Conservation (phyloP, 1,140 invertebrate genomes). For the Spodoptera litura region DNA sequence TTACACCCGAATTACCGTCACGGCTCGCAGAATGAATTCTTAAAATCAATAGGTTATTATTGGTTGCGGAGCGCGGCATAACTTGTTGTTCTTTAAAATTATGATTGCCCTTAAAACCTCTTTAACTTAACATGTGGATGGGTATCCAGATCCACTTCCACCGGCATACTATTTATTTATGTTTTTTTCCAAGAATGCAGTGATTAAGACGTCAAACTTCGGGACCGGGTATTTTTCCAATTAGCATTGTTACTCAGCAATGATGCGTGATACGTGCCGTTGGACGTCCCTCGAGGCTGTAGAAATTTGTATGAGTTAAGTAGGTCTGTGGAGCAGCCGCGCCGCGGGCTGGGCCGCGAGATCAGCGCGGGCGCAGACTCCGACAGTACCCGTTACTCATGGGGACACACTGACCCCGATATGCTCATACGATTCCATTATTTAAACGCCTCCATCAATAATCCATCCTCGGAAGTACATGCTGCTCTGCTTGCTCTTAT, state of each 20-base stretch:
- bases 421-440: conserved; percentile 67
- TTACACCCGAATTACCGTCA: not conserved
- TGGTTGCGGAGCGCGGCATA: not conserved
- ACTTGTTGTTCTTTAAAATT: not conserved
- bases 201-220: conserved; percentile 20
- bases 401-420: conserved; percentile 77
- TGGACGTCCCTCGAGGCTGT: conserved; percentile 42
- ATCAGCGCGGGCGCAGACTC: conserved; percentile 59
- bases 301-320: conserved; percentile 57
- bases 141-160: not conserved
- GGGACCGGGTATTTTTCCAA: conserved; percentile 44
- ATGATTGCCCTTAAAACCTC: conserved; percentile 1
- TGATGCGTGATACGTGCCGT: conserved; percentile 51
- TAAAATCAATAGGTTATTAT: not conserved
- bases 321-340: conserved; percentile 58
- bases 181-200: conserved; percentile 4
- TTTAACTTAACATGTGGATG: not conserved
- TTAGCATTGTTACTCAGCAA: conserved; percentile 52
- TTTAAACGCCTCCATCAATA: conserved; percentile 54
- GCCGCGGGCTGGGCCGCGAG: conserved; percentile 16
- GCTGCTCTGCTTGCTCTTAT: conserved; percentile 34
- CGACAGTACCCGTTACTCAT: conserved; percentile 71
- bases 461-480: conserved; percentile 6
- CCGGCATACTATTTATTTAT: not conserved
- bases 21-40: not conserved